These are phyloP conservation scores for Salminus brasiliensis DNA, from an alignment of 2,113 vertebrate genomes.

Conservation along the genomic window DNA sequence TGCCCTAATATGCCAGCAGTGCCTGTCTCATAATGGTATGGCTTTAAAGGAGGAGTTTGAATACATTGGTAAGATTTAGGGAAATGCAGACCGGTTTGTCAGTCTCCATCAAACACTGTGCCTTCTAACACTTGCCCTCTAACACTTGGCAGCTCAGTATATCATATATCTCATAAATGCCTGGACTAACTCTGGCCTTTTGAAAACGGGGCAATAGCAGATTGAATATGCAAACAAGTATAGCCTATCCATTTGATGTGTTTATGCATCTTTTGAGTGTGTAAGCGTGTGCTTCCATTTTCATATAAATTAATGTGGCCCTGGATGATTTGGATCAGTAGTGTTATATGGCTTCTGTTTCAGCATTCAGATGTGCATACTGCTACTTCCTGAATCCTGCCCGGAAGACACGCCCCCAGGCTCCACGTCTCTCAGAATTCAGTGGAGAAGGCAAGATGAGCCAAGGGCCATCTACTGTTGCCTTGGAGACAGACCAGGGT, in stretches of 20 bases:
- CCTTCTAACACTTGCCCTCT: constrained; percentile 74
- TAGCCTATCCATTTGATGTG: constrained; percentile 67
- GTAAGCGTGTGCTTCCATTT: constrained; percentile 49
- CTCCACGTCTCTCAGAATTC: constrained; percentile 86
- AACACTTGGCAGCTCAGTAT: constrained; percentile 72
- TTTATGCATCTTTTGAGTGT: constrained; percentile 66
- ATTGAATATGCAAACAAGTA: constrained; percentile 72
- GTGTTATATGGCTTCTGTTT: constrained; percentile 30
- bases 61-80: constrained; percentile 90
- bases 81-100: constrained; percentile 64
- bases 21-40: constrained; percentile 98
- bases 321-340: constrained; percentile 41
- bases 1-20: constrained; percentile 97
- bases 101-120: constrained; percentile 70
- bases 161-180: constrained; percentile 76
- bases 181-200: constrained; percentile 65
- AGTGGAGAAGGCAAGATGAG: constrained; percentile 74
- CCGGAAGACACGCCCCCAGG: constrained; percentile 91
- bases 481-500: constrained; percentile 62
- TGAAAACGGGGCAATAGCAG: constrained; percentile 62
- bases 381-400: constrained; percentile 98
- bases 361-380: constrained; percentile 97
- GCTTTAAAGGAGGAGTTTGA: constrained; percentile 99
- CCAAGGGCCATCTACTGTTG: constrained; percentile 60
- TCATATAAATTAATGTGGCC: constrained; percentile 70